Conservation (phyloP, 2,888 invertebrate genomes). For the Noctua pronuba region DNA sequence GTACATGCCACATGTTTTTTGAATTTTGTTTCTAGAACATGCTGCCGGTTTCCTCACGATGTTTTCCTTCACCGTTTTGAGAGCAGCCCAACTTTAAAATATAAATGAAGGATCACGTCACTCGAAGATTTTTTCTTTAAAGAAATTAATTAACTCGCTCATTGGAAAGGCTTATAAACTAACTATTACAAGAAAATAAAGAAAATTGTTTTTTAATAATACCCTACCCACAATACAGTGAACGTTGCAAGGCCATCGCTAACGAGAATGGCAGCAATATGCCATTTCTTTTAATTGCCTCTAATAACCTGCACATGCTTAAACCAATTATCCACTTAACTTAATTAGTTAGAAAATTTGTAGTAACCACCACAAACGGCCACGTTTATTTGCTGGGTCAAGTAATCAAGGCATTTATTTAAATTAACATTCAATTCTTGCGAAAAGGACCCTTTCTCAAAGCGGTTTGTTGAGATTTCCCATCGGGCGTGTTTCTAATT, state of each 20-base stretch:
- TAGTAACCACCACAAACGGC: background rate
- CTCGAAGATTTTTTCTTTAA: background rate
- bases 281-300: constrained; percentile 28
- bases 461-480: constrained; percentile 43
- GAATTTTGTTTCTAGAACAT: no score
- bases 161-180: background rate
- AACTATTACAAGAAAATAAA: background rate
- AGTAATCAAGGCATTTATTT: constrained; percentile 14
- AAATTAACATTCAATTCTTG: constrained; percentile 33
- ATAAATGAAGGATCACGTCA: background rate
- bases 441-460: constrained; percentile 29
- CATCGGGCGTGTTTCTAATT: constrained; percentile 47
- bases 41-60: no score
- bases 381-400: constrained; percentile 20
- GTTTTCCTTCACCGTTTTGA: no score
- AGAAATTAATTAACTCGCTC: background rate
- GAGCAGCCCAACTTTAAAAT: background rate
- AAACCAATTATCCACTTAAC: constrained; percentile 28
- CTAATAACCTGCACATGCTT: constrained; percentile 20
- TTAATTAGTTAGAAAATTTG: constrained; percentile 18
- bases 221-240: background rate
- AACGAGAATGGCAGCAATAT: background rate
- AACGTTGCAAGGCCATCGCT: constrained; percentile 1
- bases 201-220: constrained; percentile 9
- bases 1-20: no score